A percentile compares a stretch with the other conserved stretches of the same genome.
Conservation (phyloP, 2,113 vertebrate species). For the Sarotherodon lohbergeri region DNA sequence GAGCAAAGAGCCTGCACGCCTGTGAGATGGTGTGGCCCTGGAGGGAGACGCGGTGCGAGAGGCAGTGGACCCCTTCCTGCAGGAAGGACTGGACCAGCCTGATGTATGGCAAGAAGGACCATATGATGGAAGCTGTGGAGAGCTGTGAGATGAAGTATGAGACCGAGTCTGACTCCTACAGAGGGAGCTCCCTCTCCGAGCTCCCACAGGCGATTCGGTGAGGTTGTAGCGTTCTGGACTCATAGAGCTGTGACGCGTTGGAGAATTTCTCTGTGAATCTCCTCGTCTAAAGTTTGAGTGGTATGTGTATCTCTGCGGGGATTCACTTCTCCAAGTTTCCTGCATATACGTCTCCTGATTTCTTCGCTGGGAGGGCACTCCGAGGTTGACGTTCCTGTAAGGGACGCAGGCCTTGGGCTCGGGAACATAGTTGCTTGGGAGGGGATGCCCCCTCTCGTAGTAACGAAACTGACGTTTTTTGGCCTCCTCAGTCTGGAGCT, state of each 20-base stretch:
- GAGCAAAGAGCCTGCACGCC: conserved; percentile 16
- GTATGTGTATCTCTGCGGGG: conserved; percentile 72
- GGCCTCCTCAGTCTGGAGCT: conserved; percentile 39
- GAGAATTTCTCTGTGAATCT: conserved; percentile 61
- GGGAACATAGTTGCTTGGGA: conserved; percentile 67
- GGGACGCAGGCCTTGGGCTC: conserved; percentile 75
- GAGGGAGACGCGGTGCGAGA: conserved; percentile 43
- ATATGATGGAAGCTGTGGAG: conserved; percentile 49
- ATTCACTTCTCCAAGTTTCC: conserved; percentile 68
- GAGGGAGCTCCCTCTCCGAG: conserved; percentile 41
- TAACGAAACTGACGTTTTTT: conserved; percentile 28
- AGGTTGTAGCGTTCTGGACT: conserved; percentile 64
- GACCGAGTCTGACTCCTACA: conserved; percentile 48
- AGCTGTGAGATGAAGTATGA: conserved; percentile 24
- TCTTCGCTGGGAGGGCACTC: conserved; percentile 71
- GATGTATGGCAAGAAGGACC: conserved; percentile 60
- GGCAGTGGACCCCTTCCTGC: conserved; percentile 48
- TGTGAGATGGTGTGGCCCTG: conserved; percentile 30
- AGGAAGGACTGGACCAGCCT: conserved; percentile 68
- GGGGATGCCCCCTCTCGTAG: conserved; percentile 69
- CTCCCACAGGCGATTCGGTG: neutral
- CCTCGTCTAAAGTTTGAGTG: conserved; percentile 74
- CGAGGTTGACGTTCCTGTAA: conserved; percentile 71
- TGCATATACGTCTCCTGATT: conserved; percentile 49
- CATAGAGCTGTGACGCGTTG: conserved; percentile 62